Conservation (phyloP, 2,113 vertebrate species). For the Emydocephalus ijimae region DNA sequence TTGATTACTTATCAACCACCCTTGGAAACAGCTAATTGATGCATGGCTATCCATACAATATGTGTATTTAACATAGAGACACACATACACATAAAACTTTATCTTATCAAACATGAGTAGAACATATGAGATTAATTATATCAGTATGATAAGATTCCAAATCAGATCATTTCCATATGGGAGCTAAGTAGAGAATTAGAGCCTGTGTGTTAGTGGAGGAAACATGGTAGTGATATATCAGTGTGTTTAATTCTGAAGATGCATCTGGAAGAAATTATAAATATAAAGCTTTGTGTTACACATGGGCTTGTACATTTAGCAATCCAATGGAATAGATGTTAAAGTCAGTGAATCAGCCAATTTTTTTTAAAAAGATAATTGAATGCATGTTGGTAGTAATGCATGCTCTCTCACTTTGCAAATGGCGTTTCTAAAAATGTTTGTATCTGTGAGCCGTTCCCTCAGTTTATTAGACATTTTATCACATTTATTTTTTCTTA, state of each 20-base stretch:
- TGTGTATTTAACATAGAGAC: background rate
- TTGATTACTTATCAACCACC: background rate
- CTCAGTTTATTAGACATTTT: background rate
- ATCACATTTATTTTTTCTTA: background rate
- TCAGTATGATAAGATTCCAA: background rate
- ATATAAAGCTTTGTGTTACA: background rate
- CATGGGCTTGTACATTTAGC: background rate
- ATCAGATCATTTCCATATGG: background rate
- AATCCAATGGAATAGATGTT: background rate
- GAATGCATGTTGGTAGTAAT: background rate
- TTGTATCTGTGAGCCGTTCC: background rate
- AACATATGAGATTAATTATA: background rate
- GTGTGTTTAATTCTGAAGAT: background rate
- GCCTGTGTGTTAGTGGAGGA: background rate
- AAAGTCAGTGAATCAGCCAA: background rate
- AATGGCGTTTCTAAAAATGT: background rate
- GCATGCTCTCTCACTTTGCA: no score
- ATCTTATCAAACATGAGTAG: background rate
- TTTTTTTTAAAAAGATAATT: background rate
- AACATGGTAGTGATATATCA: background rate
- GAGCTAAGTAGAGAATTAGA: background rate
- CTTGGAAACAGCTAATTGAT: background rate
- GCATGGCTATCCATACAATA: background rate
- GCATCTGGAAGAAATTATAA: background rate
- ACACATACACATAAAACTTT: background rate